Evolutionary conservation across 1,140 invertebrate species (phyloP).

Genomic region (Oncopodura yosiiana): DNA sequence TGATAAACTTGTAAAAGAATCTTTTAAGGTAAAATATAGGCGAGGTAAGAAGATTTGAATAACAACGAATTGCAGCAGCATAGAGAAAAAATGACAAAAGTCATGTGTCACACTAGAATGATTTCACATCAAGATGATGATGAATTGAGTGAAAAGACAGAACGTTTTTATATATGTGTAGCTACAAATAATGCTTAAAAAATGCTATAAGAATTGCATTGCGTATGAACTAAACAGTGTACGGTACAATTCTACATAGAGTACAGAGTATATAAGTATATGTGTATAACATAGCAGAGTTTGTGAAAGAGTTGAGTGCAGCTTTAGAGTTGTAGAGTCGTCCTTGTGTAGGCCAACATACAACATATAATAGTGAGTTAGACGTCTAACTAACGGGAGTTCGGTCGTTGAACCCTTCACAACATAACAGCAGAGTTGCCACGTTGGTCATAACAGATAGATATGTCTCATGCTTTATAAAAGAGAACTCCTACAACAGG

Average conservation of each 20-base stretch:
- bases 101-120: no score
- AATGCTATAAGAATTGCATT: conserved; percentile 6
- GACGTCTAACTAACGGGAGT: conserved; percentile 33
- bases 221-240: conserved; percentile 3
- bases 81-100: no score
- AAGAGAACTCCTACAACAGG: no score
- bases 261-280: background rate
- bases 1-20: no score
- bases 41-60: no score
- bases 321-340: conserved; percentile 26
- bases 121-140: no score
- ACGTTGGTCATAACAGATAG: background rate
- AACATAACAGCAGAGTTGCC: conserved; percentile 32
- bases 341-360: conserved; percentile 33
- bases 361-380: conserved; percentile 4
- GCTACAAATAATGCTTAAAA: no score
- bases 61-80: no score
- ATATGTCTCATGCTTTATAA: background rate
- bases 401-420: conserved; percentile 33
- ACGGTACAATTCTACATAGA: background rate
- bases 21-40: no score
- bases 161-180: background rate
- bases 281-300: background rate
- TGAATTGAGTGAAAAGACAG: conserved; percentile 12
- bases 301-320: background rate